Evolutionary conservation across 2,888 invertebrate species (phyloP).

Genomic region (Julus scandinavius): DNA sequence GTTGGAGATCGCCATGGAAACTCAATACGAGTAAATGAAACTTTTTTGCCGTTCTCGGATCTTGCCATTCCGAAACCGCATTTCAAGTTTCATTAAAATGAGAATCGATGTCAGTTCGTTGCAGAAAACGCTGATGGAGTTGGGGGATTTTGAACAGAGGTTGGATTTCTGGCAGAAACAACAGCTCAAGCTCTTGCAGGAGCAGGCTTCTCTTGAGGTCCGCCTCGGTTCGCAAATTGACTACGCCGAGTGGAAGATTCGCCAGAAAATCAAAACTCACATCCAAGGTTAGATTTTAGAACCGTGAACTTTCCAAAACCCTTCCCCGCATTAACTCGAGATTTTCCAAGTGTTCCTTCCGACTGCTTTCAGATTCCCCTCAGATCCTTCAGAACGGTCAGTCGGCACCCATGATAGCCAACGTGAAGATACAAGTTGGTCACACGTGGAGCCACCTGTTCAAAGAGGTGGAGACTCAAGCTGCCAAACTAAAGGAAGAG

Average conservation of each 20-base stretch:
- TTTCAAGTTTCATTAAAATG: too few species aligned
- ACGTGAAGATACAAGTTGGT: constrained; percentile 52
- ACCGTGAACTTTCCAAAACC: neutral
- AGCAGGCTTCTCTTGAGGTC: constrained; percentile 69
- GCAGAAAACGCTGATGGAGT: constrained; percentile 73
- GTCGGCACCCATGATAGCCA: constrained; percentile 37
- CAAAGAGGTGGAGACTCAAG: constrained; percentile 53
- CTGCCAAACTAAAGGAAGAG: constrained; percentile 51
- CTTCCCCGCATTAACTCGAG: too few species aligned
- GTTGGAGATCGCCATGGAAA: constrained; percentile 73
- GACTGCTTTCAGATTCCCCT: neutral
- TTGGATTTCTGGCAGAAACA: constrained; percentile 73
- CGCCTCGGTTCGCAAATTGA: constrained; percentile 65
- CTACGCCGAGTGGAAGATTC: constrained; percentile 66
- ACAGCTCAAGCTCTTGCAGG: constrained; percentile 71
- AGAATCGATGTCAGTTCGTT: constrained; percentile 68
- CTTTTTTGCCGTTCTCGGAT: neutral
- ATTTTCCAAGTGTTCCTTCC: neutral
- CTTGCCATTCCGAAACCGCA: too few species aligned
- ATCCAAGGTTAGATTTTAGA: neutral
- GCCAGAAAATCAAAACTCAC: constrained; percentile 57
- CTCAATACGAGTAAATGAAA: constrained; percentile 74
- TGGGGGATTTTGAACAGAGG: constrained; percentile 74
- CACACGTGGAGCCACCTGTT: constrained; percentile 51
- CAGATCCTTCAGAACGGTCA: constrained; percentile 6